Conservation (phyloP, 2,888 invertebrate genomes). For the Epistrophe eligans region DNA sequence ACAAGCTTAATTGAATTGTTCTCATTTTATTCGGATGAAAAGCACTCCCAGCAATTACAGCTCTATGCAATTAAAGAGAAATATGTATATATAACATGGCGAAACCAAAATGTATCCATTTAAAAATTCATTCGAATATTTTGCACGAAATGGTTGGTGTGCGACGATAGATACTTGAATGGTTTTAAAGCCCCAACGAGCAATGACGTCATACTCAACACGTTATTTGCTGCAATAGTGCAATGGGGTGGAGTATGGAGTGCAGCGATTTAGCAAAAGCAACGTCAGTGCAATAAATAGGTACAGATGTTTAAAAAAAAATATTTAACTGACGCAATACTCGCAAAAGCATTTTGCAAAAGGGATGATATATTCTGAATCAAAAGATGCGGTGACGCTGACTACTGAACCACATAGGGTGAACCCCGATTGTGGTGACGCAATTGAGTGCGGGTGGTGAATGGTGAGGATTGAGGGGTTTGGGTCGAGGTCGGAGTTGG, state of each 20-base stretch:
- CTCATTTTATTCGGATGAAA: conserved; percentile 54
- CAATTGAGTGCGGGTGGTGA: conserved; percentile 32
- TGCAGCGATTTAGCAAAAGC: neutral
- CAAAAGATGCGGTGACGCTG: conserved; percentile 49
- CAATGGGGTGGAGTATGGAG: neutral
- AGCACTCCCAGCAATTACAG: conserved; percentile 35
- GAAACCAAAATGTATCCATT: conserved; percentile 31
- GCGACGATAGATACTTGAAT: neutral
- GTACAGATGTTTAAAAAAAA: neutral
- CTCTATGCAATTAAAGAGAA: conserved; percentile 42
- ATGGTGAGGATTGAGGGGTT: neutral
- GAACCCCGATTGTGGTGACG: conserved; percentile 48
- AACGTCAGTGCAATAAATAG: neutral
- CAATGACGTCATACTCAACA: conserved; percentile 65
- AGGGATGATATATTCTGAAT: conserved; percentile 49
- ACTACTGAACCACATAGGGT: conserved; percentile 38
- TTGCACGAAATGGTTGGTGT: conserved; percentile 19
- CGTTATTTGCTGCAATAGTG: conserved; percentile 49
- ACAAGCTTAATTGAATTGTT: conserved; percentile 64
- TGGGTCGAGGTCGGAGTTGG: neutral
- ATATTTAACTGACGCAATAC: conserved; percentile 52
- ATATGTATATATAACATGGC: neutral
- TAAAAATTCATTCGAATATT: conserved; percentile 31
- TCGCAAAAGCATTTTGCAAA: conserved; percentile 20
- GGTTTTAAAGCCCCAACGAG: neutral